Evolutionary conservation across 2,797 vertebrate species (phyloP).

Genomic region (Gambusia yucatana): DNA sequence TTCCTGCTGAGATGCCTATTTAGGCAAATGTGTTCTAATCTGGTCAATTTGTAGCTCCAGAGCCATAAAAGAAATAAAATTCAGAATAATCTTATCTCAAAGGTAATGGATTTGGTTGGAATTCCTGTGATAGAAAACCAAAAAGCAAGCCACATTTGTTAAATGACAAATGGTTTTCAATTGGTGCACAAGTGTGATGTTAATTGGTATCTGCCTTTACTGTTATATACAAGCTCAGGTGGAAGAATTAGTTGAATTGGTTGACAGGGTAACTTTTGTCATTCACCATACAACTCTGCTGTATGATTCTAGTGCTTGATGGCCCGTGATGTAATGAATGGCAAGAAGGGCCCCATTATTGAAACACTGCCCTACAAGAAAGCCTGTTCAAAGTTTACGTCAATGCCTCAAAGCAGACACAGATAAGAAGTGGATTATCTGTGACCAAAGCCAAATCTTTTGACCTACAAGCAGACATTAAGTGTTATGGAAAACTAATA

Average conservation of each 20-base stretch:
- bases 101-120: background rate
- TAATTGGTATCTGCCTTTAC: background rate
- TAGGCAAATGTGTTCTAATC: slow-evolving; percentile 53
- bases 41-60: slow-evolving; percentile 26
- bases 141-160: background rate
- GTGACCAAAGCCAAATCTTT: background rate
- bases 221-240: background rate
- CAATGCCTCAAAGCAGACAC: background rate
- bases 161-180: background rate
- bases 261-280: background rate
- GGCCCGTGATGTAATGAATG: background rate
- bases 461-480: background rate
- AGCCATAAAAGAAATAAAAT: slow-evolving; percentile 31
- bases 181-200: background rate
- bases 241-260: background rate
- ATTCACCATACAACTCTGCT: background rate
- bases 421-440: background rate
- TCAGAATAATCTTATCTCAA: slow-evolving; percentile 26
- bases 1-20: slow-evolving; percentile 53
- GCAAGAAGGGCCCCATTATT: background rate
- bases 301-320: no score
- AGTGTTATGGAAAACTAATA: background rate
- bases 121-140: background rate
- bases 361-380: background rate
- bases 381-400: background rate